These are phyloP conservation scores for Trichogramma pretiosum DNA, from an alignment of 1,140 invertebrate genomes.

Conservation along the genomic window DNA sequence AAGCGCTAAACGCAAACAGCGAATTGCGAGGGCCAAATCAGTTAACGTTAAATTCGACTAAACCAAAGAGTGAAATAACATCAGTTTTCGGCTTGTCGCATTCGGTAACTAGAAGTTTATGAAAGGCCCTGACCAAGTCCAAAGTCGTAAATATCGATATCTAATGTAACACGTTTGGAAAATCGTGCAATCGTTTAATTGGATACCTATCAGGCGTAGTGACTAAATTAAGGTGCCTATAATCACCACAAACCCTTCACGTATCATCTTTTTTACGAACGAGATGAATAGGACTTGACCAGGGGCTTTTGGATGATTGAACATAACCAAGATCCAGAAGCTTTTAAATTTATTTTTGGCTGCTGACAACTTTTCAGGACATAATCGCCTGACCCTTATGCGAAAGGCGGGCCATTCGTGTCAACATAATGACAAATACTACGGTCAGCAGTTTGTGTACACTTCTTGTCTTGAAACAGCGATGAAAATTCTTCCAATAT, in stretches of 20 bases:
- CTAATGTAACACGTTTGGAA: not conserved
- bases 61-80: too few species aligned
- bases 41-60: not conserved
- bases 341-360: not conserved
- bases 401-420: not conserved
- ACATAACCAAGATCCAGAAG: not conserved
- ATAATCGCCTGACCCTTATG: too few species aligned
- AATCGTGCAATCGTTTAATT: not conserved
- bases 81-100: not conserved
- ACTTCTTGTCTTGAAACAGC: too few species aligned
- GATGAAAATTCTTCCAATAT: too few species aligned
- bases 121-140: not conserved
- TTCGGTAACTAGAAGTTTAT: not conserved
- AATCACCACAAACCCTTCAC: too few species aligned
- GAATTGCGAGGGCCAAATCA: not conserved
- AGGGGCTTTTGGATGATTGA: not conserved
- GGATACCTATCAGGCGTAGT: not conserved
- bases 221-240: not conserved
- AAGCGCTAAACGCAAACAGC: too few species aligned
- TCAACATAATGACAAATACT: too few species aligned
- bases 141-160: not conserved
- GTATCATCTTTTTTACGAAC: not conserved
- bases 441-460: too few species aligned
- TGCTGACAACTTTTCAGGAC: not conserved
- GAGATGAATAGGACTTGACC: slow-evolving; percentile 1